Conservation (phyloP, 2,888 invertebrate species). For the Linhomoeus sp. region DNA sequence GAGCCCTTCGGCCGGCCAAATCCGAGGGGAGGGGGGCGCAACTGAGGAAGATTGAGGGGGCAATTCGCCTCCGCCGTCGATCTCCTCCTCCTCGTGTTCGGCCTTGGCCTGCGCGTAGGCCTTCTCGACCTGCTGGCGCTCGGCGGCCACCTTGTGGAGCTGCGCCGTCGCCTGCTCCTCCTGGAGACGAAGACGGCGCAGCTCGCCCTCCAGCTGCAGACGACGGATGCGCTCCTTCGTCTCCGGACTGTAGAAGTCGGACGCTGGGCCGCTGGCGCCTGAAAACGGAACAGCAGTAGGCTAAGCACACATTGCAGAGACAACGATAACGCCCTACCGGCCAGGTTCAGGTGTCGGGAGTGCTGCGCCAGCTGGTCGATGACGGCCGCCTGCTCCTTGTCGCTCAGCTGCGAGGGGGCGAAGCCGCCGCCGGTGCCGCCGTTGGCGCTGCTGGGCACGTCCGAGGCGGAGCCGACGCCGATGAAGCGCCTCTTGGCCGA, state of each 20-base stretch:
- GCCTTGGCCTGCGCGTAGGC: too few relatives aligned
- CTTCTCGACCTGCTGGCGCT: too few relatives aligned
- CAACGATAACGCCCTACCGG: too few relatives aligned
- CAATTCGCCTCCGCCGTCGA: too few relatives aligned
- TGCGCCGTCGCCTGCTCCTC: too few relatives aligned
- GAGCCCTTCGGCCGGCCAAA: too few relatives aligned
- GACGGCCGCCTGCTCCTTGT: conserved; percentile 5
- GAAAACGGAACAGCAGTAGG: too few relatives aligned
- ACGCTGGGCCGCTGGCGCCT: not conserved
- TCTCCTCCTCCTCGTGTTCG: too few relatives aligned
- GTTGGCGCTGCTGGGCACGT: not conserved
- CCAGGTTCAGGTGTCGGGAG: conserved; percentile 16
- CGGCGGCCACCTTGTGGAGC: too few relatives aligned
- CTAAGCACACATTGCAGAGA: too few relatives aligned
- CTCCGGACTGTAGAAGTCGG: conserved; percentile 14
- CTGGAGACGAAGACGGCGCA: not conserved
- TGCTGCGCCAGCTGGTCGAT: conserved; percentile 15
- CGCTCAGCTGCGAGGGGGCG: conserved; percentile 9
- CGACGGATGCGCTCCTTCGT: conserved; percentile 18
- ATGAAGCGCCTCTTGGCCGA: conserved; percentile 21
- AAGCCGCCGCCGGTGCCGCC: conserved; percentile 1
- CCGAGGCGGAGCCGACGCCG: not conserved
- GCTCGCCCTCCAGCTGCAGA: conserved; percentile 12
- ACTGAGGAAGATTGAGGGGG: too few relatives aligned
- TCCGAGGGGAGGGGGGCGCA: too few relatives aligned